phyloP scores from a whole-genome alignment of 2,888 invertebrate species.

The Mythimna lalbum region DNA sequence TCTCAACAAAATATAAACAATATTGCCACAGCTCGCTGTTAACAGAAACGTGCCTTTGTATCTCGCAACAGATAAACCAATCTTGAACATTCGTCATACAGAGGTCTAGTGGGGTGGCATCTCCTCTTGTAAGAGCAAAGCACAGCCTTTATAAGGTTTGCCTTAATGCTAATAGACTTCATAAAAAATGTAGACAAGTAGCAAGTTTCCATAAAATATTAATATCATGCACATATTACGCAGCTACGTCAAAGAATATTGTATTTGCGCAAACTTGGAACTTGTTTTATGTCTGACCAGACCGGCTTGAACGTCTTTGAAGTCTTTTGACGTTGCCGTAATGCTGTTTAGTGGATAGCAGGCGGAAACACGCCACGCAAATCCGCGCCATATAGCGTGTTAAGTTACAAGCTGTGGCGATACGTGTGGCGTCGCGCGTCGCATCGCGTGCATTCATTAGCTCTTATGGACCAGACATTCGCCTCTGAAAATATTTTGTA shows the following conservation, averaged over 20 bases:
- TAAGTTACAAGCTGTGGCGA: conserved; percentile 54
- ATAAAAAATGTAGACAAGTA: conserved; percentile 12
- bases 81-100: neutral
- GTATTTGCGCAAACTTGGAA: conserved; percentile 19
- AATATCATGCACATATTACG: conserved; percentile 34
- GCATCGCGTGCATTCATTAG: conserved; percentile 35
- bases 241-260: conserved; percentile 28
- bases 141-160: neutral
- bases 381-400: conserved; percentile 41
- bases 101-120: neutral
- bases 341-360: conserved; percentile 61
- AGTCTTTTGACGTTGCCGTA: conserved; percentile 61
- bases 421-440: conserved; percentile 29
- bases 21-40: neutral
- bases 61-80: neutral
- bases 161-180: conserved; percentile 1
- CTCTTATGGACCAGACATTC: conserved; percentile 22
- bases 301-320: conserved; percentile 39
- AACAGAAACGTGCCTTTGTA: neutral
- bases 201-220: conserved; percentile 28
- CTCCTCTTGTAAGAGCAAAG: neutral
- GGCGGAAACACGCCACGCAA: conserved; percentile 48
- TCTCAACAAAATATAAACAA: neutral
- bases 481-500: conserved; percentile 39
- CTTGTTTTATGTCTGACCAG: conserved; percentile 34